Evolutionary conservation across 2,797 vertebrate species (phyloP), one percentile per base, ranked within the genome.

Genomic region (Danio jaintianensis): DNA sequence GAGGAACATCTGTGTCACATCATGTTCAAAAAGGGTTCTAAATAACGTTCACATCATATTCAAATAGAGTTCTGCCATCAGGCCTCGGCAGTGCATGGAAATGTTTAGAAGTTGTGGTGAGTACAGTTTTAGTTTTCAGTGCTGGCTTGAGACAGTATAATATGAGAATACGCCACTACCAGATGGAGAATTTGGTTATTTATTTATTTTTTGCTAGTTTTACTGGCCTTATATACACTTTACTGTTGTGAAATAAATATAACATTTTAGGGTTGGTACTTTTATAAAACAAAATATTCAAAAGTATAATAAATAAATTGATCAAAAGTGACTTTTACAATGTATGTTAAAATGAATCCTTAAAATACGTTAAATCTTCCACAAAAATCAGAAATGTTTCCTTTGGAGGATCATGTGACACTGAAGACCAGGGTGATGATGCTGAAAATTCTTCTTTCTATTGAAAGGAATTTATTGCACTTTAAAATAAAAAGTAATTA

Each of bases 1-100:
- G 83, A 83, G 84, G 87, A 89, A 81, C 38, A 83, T 74, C 68
- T 47, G 55, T 69, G 75, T 69, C 29, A 42, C 56, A 40, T 70
- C n/a, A 43, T 53, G 45, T 43, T 20, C n/a, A 55, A 42, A 42
- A 64, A 45, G 64, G 7, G 15, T 77, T 70, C 86, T 88, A 84
- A 88, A 87, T 83, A 80, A 40, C 7, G 12, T n/a, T n/a, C 47
- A 29, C 29, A 29, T 29, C 29, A 29, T 29, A 3, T 29, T 29
- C 29, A 29, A 64, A 40, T 2, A 13, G 29, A 20, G 78, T 18
- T 59, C 16, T 81, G 5, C 18, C 38, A 70, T 40, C 50, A 9
- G 68, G 11, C 50, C 50, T 53, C 9, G 6, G 55, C 40, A 13
- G 52, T 20, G 20, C 42, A 71, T 29, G 3, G 15, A 12, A 12